Evolutionary conservation across 1,140 invertebrate species (phyloP).

Genomic region (Cheumatopsyche charites): DNA sequence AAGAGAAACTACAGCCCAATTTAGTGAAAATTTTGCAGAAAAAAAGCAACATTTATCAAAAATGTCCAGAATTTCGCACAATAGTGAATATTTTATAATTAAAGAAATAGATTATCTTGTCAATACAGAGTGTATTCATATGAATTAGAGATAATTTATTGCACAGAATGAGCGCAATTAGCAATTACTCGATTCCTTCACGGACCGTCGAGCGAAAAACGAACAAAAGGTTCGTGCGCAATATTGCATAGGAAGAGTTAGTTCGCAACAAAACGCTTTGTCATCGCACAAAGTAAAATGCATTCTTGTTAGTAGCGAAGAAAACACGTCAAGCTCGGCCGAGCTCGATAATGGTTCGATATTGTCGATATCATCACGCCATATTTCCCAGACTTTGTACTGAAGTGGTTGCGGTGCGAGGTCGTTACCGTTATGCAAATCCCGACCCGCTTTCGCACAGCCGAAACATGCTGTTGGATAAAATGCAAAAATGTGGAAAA

Average conservation of each 20-base stretch:
- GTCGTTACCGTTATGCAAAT: slow-evolving; percentile 8
- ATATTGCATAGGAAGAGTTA: slow-evolving; percentile 20
- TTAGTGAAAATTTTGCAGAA: too few relatives aligned
- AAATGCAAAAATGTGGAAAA: slow-evolving; percentile 7
- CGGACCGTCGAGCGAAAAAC: slow-evolving; percentile 15
- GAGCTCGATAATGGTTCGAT: slow-evolving; percentile 13
- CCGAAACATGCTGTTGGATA: background rate
- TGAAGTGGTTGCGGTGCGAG: too few relatives aligned
- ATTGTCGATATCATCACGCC: slow-evolving; percentile 29
- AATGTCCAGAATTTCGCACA: too few relatives aligned
- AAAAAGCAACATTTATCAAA: too few relatives aligned
- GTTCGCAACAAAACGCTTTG: slow-evolving; percentile 30
- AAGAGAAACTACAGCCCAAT: too few relatives aligned
- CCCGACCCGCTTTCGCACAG: background rate
- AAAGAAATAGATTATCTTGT: too few relatives aligned
- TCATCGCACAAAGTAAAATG: slow-evolving; percentile 33
- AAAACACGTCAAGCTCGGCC: slow-evolving; percentile 14
- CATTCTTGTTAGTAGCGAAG: slow-evolving; percentile 33
- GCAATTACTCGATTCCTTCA: background rate
- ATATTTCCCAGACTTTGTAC: slow-evolving; percentile 24
- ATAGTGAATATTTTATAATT: too few relatives aligned
- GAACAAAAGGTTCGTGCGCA: background rate
- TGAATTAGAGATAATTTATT: too few relatives aligned
- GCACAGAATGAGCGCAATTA: too few relatives aligned
- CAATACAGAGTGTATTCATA: too few relatives aligned